Percentiles rank a stretch among this genome's conserved stretches.
Conservation (phyloP, 2,797 vertebrate genomes). For the Chelmon rostratus region DNA sequence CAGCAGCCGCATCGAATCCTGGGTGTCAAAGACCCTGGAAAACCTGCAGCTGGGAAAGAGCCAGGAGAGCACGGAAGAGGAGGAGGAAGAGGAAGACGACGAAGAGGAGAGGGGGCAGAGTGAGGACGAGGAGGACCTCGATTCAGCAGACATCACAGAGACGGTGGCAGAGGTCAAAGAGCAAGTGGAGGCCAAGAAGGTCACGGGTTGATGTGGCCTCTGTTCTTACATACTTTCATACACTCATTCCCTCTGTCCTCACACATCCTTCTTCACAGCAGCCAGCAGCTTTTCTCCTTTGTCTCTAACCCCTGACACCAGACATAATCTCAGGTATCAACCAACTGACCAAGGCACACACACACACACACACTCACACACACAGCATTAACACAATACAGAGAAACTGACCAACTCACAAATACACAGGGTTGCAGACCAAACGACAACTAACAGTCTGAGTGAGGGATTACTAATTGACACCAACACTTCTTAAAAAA, state of each 20-base stretch:
- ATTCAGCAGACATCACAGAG: constrained; percentile 86
- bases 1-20: constrained; percentile 96
- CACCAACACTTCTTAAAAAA: neutral
- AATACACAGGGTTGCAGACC: constrained; percentile 42
- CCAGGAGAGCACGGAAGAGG: constrained; percentile 92
- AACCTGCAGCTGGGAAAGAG: constrained; percentile 95
- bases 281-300: constrained; percentile 75
- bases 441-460: constrained; percentile 39
- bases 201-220: constrained; percentile 66
- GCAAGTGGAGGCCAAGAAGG: constrained; percentile 71
- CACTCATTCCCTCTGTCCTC: constrained; percentile 31
- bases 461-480: constrained; percentile 11
- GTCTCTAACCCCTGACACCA: constrained; percentile 76
- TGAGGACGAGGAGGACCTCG: constrained; percentile 91
- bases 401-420: constrained; percentile 45
- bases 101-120: constrained; percentile 87
- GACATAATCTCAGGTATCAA: constrained; percentile 91
- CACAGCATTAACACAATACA: constrained; percentile 27
- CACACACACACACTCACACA: constrained; percentile 8
- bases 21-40: constrained; percentile 98
- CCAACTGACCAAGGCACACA: constrained; percentile 66
- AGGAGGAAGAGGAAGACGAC: constrained; percentile 85
- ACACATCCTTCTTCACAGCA: constrained; percentile 65
- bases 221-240: constrained; percentile 2
- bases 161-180: constrained; percentile 79